phyloP scores from a whole-genome alignment of 37 sponge, comb jelly and placozoan species.

The Oopsacas minuta region DNA sequence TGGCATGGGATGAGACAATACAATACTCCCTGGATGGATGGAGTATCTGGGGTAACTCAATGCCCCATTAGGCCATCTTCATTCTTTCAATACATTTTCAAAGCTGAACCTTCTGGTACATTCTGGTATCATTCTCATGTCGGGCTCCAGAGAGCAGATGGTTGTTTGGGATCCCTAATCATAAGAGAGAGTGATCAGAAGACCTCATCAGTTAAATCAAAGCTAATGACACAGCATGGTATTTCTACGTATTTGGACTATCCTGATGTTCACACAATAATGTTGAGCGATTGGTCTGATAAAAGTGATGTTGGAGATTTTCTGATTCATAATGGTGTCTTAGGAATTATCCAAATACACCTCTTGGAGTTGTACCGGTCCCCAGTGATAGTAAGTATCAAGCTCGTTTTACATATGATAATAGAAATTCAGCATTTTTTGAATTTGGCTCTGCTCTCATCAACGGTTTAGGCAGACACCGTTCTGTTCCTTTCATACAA shows the following conservation, averaged over 20 bases:
- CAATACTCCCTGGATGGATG: conserved; percentile 13
- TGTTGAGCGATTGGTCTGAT: conserved; percentile 35
- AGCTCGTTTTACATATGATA: not conserved
- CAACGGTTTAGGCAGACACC: conserved; percentile 50
- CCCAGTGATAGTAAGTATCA: not conserved
- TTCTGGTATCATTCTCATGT: conserved; percentile 8
- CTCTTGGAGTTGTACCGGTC: not conserved
- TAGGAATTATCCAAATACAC: not conserved
- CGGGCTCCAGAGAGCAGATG: not conserved
- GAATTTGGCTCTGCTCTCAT: conserved; percentile 50
- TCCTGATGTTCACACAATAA: conserved; percentile 38
- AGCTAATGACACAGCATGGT: not conserved
- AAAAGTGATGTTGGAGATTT: not conserved
- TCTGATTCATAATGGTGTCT: not conserved
- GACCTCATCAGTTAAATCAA: not conserved
- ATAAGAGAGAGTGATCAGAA: not conserved
- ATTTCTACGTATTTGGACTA: conserved; percentile 22
- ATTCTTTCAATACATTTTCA: not conserved
- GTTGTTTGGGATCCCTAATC: not conserved
- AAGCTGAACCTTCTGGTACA: not conserved
- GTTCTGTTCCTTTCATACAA: conserved; percentile 13
- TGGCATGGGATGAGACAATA: not conserved
- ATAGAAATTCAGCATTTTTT: not conserved
- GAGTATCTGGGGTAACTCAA: not conserved
- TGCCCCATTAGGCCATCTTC: not conserved